These are phyloP conservation scores for Aegypius monachus DNA, from an alignment of 2,113 vertebrate species.

Conservation along the genomic window DNA sequence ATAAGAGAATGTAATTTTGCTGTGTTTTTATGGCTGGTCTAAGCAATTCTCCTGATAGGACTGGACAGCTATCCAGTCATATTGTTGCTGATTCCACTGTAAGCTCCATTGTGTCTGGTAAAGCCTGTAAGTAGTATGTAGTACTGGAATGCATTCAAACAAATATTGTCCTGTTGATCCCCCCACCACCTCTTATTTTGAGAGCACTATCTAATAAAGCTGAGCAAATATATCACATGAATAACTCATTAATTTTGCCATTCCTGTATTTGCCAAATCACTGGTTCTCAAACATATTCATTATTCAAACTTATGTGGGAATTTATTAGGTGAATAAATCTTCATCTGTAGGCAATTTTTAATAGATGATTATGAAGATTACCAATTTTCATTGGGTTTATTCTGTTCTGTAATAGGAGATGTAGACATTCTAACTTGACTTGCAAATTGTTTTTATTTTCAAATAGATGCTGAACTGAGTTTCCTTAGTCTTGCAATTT, in stretches of 20 bases:
- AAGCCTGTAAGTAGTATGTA: background rate
- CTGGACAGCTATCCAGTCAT: background rate
- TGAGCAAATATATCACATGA: background rate
- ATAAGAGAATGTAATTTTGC: background rate
- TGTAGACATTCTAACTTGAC: background rate
- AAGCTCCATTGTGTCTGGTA: background rate
- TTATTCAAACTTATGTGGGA: background rate
- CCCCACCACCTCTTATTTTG: background rate
- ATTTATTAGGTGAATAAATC: background rate
- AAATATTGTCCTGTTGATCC: background rate
- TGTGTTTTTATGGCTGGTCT: background rate
- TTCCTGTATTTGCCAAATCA: background rate
- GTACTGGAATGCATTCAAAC: background rate
- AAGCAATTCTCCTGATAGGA: background rate
- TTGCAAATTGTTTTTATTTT: background rate
- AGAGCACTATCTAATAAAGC: background rate
- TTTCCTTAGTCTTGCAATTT: background rate
- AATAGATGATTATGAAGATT: background rate
- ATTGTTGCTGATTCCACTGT: background rate
- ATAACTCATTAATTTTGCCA: background rate
- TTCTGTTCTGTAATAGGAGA: background rate
- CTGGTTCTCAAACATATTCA: background rate
- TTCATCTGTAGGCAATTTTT: background rate
- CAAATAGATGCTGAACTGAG: background rate
- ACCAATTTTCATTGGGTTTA: background rate